Base-by-base conservation (phyloP, 1,140 invertebrate species). In the Atopsyche davidsoni region DNA sequence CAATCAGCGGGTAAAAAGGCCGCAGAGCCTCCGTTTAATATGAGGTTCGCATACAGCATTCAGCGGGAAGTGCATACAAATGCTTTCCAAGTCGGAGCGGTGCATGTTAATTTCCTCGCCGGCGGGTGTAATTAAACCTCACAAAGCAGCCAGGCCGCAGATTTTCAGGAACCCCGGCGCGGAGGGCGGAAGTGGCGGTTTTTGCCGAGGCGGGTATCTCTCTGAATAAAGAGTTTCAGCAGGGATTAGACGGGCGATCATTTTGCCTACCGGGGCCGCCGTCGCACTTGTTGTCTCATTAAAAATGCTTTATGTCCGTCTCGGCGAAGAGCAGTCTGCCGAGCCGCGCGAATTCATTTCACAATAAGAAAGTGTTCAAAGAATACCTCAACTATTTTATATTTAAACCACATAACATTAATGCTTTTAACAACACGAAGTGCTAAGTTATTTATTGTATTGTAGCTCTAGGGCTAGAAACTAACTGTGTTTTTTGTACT, bases 221-320 rank as follows among this genome's bases (percentile, higher is more conserved):
- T 34, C 11, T 34, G 32, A 34, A 34, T 13, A 45, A 36, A 32
- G 39, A 17, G 22, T 35, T 46, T 6, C 24, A 7, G n/a, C 28
- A 28, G 9, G 40, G 54, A 57, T 57, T 45, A 57, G 51, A 23
- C 31, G 18, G 32, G 50, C 50, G 41, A 53, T 57, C 45, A 57
- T 53, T 57, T 57, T 53, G 55, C 53, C 51, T 53, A 57, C 38
- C 40, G 19, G 36, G 47, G 40, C 50, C 50, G 38, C 35, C 19
- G 43, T 3, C 25, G 42, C 47, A 46, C 46, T 42, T 41, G 35
- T 48, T 57, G 55, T 57, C 55, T 57, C 55, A 57, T 57, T 57
- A 57, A 53, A 57, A 57, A 53, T 57, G 55, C 32, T 57, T 57
- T 57, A 53, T 57, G 34, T 46, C 46, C 34, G 10, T 10, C 25